Percentiles rank a stretch among this genome's conserved stretches.
phyloP scores from a whole-genome alignment of 2,888 invertebrate species.

The Apamea crenata region DNA sequence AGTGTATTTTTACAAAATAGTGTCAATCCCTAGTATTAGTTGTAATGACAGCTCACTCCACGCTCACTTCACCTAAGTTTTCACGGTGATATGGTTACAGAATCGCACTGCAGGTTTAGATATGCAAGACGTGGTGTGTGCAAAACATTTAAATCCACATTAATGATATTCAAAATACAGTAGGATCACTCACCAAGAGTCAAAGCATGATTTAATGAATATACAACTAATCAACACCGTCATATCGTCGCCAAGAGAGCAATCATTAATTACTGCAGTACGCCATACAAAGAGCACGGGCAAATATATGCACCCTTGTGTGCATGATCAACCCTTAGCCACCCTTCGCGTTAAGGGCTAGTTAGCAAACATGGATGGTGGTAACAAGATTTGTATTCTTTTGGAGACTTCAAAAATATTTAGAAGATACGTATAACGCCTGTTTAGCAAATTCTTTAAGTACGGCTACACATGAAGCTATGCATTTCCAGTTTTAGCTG shows the following conservation, averaged over 20 bases:
- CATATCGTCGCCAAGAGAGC: constrained; percentile 12
- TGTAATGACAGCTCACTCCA: too few relatives aligned
- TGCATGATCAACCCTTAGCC: constrained; percentile 5
- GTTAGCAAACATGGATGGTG: constrained; percentile 34
- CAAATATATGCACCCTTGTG: constrained; percentile 55
- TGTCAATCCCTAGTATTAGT: too few relatives aligned
- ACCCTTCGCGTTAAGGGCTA: background rate
- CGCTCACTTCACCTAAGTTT: too few relatives aligned
- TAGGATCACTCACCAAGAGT: background rate
- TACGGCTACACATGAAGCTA: too few relatives aligned
- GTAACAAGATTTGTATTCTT: constrained; percentile 42
- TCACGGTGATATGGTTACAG: too few relatives aligned
- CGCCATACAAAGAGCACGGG: background rate
- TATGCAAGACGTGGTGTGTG: too few relatives aligned
- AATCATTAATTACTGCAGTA: constrained; percentile 25
- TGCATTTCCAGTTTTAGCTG: too few relatives aligned
- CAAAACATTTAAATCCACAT: background rate
- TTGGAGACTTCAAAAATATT: constrained; percentile 2
- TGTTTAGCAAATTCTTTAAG: too few relatives aligned
- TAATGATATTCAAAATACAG: background rate
- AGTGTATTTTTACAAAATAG: too few relatives aligned
- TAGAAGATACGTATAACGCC: background rate
- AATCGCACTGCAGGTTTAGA: too few relatives aligned
- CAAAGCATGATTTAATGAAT: constrained; percentile 14
- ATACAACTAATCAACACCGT: constrained; percentile 16